phyloP scores from a whole-genome alignment of 2,113 vertebrate genomes.

The Condylura cristata region DNA sequence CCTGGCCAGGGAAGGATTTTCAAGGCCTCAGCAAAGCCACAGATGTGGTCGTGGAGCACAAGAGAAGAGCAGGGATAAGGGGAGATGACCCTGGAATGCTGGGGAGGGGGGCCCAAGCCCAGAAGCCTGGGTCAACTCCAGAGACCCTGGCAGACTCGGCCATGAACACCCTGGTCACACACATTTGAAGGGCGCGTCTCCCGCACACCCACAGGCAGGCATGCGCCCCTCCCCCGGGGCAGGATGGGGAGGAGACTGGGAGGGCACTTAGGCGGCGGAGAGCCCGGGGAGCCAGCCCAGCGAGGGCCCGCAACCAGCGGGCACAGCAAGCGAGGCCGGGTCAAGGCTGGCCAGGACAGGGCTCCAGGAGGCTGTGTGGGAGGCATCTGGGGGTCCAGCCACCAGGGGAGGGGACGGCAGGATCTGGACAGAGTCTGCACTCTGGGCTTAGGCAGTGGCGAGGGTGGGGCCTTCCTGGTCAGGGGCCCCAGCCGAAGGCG shows the following conservation, averaged over 20 bases:
- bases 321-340: background rate
- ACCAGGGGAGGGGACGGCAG: background rate
- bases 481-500: background rate
- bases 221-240: background rate
- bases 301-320: background rate
- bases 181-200: background rate
- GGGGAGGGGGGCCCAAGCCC: background rate
- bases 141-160: too few species aligned
- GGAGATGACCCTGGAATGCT: background rate
- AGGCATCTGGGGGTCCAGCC: background rate
- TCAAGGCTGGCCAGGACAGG: too few species aligned
- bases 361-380: accelerated
- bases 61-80: accelerated
- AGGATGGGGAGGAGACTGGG: background rate
- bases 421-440: background rate
- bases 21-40: background rate
- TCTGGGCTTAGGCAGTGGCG: background rate
- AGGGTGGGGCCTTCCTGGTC: background rate
- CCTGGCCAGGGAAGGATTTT: background rate
- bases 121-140: too few species aligned
- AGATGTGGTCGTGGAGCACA: accelerated
- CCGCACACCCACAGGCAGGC: too few species aligned
- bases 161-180: background rate
- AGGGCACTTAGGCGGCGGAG: background rate
- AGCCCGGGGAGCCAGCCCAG: background rate